These are phyloP conservation scores for Monoplex corrugatus DNA, from an alignment of 2,888 invertebrate genomes.

Conservation along the genomic window DNA sequence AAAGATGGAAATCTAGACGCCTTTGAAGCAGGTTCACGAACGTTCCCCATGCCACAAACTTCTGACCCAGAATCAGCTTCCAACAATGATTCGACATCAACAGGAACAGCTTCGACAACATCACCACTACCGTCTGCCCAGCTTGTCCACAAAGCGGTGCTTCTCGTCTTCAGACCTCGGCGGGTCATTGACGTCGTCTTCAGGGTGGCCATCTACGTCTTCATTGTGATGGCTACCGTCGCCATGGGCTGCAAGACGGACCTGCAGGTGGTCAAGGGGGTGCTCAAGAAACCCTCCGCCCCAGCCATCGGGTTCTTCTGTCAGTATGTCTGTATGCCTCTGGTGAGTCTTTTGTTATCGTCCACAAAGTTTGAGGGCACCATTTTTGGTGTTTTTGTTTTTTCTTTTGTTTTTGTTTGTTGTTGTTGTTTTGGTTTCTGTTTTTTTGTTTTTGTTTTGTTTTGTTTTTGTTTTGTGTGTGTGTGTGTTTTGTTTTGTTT, in stretches of 20 bases:
- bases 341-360: constrained; percentile 79
- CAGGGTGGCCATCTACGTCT: constrained; percentile 70
- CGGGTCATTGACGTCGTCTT: constrained; percentile 74
- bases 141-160: background rate
- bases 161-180: background rate
- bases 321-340: constrained; percentile 84
- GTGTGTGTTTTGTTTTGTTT: too few species aligned
- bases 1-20: too few species aligned
- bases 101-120: background rate
- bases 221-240: constrained; percentile 80
- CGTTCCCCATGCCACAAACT: background rate
- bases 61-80: background rate
- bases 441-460: background rate
- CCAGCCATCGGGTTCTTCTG: constrained; percentile 83
- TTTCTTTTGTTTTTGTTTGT: background rate
- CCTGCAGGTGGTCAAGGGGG: constrained; percentile 78
- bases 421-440: background rate
- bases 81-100: background rate
- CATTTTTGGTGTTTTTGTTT: too few species aligned
- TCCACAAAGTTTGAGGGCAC: background rate
- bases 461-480: too few species aligned
- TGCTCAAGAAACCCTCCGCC: constrained; percentile 82
- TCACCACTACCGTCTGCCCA: background rate
- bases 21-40: too few species aligned
- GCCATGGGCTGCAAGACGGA: constrained; percentile 83